These are phyloP conservation scores for Diabrotica virgifera DNA, from an alignment of 1,140 invertebrate species.

Conservation along the genomic window DNA sequence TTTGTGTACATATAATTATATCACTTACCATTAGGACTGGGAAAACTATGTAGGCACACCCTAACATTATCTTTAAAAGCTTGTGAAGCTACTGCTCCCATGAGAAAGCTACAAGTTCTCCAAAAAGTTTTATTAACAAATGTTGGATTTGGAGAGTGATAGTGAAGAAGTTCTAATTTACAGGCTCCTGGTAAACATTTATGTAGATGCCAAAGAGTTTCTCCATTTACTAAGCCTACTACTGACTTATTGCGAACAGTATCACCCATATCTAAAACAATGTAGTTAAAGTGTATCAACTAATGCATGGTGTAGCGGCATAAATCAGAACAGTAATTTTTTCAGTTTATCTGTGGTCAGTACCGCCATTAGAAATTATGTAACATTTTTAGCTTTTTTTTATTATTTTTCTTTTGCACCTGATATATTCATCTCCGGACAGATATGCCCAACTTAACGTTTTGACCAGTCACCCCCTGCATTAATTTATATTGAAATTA, in stretches of 20 bases:
- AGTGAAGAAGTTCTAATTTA: slow-evolving; percentile 75
- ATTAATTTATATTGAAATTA: too few relatives aligned
- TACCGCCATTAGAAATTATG: too few relatives aligned
- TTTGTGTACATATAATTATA: background rate
- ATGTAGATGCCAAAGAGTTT: slow-evolving; percentile 88
- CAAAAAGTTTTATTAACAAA: slow-evolving; percentile 83
- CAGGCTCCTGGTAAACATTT: slow-evolving; percentile 77
- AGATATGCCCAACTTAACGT: too few relatives aligned
- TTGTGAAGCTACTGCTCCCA: slow-evolving; percentile 73
- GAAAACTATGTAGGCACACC: slow-evolving; percentile 82
- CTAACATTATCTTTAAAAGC: slow-evolving; percentile 78
- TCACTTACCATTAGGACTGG: slow-evolving; percentile 68
- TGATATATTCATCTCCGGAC: too few relatives aligned
- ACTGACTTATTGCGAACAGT: slow-evolving; percentile 68
- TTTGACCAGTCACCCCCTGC: too few relatives aligned
- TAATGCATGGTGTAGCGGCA: too few relatives aligned
- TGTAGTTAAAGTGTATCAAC: slow-evolving; percentile 4
- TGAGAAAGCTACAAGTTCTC: slow-evolving; percentile 83
- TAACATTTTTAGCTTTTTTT: too few relatives aligned
- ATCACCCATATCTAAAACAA: slow-evolving; percentile 69
- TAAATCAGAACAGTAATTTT: too few relatives aligned
- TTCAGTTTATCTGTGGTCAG: too few relatives aligned
- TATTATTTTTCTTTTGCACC: too few relatives aligned
- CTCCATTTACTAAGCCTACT: slow-evolving; percentile 76
- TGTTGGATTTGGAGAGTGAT: slow-evolving; percentile 65